phyloP scores from a whole-genome alignment of 1,140 invertebrate species.

The Drosophila elegans region DNA sequence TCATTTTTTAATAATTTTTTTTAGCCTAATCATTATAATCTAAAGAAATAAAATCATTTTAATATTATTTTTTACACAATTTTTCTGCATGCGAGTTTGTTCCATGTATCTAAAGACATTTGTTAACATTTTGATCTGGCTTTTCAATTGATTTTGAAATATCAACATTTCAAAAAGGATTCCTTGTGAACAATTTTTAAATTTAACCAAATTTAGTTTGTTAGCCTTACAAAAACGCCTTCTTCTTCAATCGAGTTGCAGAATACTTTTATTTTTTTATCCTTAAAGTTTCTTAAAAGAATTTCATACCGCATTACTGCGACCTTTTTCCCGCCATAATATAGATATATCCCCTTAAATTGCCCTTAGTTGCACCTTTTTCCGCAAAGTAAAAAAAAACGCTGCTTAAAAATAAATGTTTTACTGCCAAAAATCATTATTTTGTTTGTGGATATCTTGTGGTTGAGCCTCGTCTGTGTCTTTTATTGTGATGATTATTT shows the following conservation, averaged over 20 bases:
- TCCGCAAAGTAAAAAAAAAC: constrained; percentile 2
- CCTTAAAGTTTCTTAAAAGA: background rate
- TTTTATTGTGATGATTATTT: constrained; percentile 60
- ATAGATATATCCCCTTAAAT: constrained; percentile 1
- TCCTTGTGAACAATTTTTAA: no score
- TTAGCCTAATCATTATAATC: background rate
- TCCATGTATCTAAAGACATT: background rate
- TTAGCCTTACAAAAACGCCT: no score
- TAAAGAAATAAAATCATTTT: background rate
- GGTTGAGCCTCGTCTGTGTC: constrained; percentile 30
- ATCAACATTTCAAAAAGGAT: no score
- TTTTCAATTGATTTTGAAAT: no score
- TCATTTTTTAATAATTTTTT: background rate
- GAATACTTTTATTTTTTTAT: background rate
- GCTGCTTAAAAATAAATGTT: background rate
- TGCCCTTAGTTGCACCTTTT: constrained; percentile 22
- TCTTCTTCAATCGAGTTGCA: no score
- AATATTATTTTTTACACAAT: background rate
- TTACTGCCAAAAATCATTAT: background rate
- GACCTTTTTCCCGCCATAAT: constrained; percentile 1
- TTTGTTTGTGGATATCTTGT: constrained; percentile 24
- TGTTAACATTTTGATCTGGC: no score
- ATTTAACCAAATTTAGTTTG: no score
- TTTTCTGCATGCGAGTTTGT: background rate
- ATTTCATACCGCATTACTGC: background rate